Conservation (phyloP, 2,797 vertebrate species). For the Phrynocephalus vlangalii region DNA sequence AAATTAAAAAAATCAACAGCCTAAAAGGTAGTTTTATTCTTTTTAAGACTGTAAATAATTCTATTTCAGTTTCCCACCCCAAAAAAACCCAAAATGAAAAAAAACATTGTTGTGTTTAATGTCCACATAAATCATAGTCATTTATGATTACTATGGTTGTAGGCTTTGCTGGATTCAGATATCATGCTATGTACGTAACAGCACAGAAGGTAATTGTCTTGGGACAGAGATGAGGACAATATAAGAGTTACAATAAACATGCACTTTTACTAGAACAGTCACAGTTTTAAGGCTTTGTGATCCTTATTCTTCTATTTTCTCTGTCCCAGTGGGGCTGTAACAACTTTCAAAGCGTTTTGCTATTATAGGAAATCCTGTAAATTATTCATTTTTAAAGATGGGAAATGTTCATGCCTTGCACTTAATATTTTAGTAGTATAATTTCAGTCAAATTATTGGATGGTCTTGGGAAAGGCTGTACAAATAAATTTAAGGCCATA, state of each 20-base stretch:
- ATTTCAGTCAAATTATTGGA: background rate
- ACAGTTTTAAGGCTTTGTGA: background rate
- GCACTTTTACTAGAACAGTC: background rate
- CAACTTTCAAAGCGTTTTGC: background rate
- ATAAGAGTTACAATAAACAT: background rate
- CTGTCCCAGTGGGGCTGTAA: background rate
- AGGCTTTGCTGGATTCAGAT: background rate
- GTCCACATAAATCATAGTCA: background rate
- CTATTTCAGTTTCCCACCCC: too few relatives aligned
- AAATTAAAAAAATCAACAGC: too few relatives aligned
- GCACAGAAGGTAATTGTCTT: slow-evolving; percentile 21
- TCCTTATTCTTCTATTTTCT: background rate
- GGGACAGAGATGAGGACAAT: background rate
- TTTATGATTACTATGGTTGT: background rate
- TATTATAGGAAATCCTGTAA: background rate
- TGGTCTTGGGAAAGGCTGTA: background rate
- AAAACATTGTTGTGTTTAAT: background rate
- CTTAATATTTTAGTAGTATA: too few relatives aligned
- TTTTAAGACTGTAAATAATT: background rate
- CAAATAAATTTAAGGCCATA: background rate
- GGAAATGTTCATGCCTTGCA: too few relatives aligned
- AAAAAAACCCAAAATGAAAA: background rate
- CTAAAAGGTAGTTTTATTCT: background rate
- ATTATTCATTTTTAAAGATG: background rate
- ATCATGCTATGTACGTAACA: background rate